Evolutionary conservation across 2,113 vertebrate genomes (phyloP), one percentile per base, ranked within the genome.

Genomic region (Cyprinus carpio): DNA sequence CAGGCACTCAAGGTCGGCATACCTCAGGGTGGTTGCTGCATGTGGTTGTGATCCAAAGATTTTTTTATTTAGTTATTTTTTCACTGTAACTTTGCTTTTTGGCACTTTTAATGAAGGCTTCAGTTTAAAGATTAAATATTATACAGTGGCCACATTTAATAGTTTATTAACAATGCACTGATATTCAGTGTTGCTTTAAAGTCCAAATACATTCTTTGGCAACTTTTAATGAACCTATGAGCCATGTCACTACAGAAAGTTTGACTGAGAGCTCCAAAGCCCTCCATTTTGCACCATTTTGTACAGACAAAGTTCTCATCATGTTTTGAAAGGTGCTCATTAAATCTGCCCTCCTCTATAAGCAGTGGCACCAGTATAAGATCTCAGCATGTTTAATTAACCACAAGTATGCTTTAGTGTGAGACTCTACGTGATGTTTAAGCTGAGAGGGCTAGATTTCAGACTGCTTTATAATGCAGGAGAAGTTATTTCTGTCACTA

Each of bases 1-100:
- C 95, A 96, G 92, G 93, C 95, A 12, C 87, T 96, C 80, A 96
- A 99, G 97, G 97, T 99, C 94, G 86, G 92, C 95, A 95, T 93
- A 91, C 90, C 91, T 71, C 86, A 91, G 92, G 89, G 90, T 89
- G 89, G 75, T 75, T 75, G 67, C 88, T 56, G 67, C 83, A 91
- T 90, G 65, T 92, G 87, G 65, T 81, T 91, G 88, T 91, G 25
- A 27, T 69, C 69, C 29, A 64, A 51, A 37, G 43, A 16, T 23
- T 16, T 34, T 43, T 43, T 58, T 51, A 23, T 54, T 31, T 65
- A 23, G 6, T 49, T 76, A 6, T 43, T 49, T 49, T 43, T 82
- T 8, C 27, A 34, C 3, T 31, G 15, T 23, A 7, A 12, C 20
- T 51, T 78, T 85, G 1, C 2, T 43, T 78, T 37, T 18, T 8